Evolutionary conservation across 2,113 vertebrate genomes (phyloP).

Genomic region (Poeciliopsis occidentalis): DNA sequence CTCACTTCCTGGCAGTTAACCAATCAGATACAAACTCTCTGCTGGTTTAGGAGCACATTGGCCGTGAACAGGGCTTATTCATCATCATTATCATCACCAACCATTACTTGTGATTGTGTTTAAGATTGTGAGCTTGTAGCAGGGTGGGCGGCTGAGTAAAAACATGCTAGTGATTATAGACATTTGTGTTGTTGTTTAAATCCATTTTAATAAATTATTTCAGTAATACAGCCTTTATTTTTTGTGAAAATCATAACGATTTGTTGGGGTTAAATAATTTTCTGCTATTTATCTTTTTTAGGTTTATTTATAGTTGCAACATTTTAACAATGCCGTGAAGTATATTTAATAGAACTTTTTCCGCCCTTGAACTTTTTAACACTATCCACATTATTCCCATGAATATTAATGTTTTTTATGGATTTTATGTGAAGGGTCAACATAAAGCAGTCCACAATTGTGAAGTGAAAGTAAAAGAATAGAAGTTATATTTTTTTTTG

Average conservation of each 20-base stretch:
- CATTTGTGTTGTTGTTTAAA: slow-evolving; percentile 11
- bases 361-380: too few species aligned
- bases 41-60: slow-evolving; percentile 65
- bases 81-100: slow-evolving; percentile 36
- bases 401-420: too few species aligned
- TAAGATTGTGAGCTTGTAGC: slow-evolving; percentile 31
- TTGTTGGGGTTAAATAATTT: background rate
- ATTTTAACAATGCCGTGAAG: background rate
- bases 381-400: too few species aligned
- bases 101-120: slow-evolving; percentile 44
- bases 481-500: too few species aligned
- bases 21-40: slow-evolving; percentile 66
- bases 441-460: too few species aligned
- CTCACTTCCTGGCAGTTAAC: slow-evolving; percentile 45
- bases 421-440: too few species aligned
- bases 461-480: too few species aligned
- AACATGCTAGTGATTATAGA: slow-evolving; percentile 8
- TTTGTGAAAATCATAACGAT: background rate
- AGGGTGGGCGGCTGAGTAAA: slow-evolving; percentile 8
- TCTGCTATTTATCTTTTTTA: background rate
- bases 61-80: slow-evolving; percentile 61
- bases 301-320: background rate
- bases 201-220: slow-evolving; percentile 13
- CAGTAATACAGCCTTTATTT: background rate
- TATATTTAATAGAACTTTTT: background rate